Evolutionary conservation across 1,140 invertebrate genomes (phyloP), one percentile per base, ranked within the genome.

Genomic region (Eueides isabella): DNA sequence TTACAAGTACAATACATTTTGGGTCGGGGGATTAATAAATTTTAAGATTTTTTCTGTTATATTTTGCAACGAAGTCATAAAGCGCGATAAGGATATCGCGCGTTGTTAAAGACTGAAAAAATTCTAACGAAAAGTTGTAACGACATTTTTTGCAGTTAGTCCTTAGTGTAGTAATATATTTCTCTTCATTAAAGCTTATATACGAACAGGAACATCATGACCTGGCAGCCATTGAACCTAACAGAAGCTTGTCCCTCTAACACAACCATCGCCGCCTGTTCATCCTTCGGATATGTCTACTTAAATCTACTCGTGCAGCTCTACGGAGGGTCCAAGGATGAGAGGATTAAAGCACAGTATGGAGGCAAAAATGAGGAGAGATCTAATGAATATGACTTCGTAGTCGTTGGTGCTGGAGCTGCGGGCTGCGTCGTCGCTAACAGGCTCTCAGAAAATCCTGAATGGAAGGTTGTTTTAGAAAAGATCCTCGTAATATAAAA

Each of bases 361-460:
- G 48, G 14, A 48, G 44, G 16, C 14, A 30, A 75, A 9, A 71
- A 76, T 31, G 55, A 16, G 14, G 33, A 61, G 26, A 31, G 75
- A 7, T 71, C 74, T 29, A 82, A 79, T 55, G 84, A 86, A 38
- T 86, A 82, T 11, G 83, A 0, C 77, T 80, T 55, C 0, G 12
- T 55, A 55, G 19, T 55, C 2, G 48, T 55, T 5, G 48, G 48
- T 11, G 48, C 48, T 3, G 82, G 84, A 0, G 12, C 80, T 0
- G 76, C 83, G 28, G 82, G 85, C 0, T 85, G 84, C 41, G 96
- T 97, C 3, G 77, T 97, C 33, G 96, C 96, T 0, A 96, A 95
- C 79, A 79, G 92, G 44, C 80, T 95, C 28, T 85, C 89, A 11
- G 94, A 94, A 75, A 75, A 93, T 35, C 84, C 90, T 14, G 75